Base-by-base conservation (phyloP, 2,797 vertebrate species). In the Catostomus latipinnis region DNA sequence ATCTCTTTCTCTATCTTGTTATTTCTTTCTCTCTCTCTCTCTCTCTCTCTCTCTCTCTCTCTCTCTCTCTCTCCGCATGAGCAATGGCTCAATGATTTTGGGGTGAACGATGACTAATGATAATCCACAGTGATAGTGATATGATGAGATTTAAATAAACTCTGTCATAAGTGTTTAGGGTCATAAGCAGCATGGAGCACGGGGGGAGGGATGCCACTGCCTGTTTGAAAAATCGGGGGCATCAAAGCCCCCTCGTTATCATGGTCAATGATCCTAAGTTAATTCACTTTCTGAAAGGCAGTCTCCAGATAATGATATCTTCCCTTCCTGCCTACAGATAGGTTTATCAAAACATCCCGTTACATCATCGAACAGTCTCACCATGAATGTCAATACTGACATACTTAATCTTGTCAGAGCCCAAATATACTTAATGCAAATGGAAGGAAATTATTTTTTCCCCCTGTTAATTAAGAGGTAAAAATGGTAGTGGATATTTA, bases 181-280 rank as follows among this genome's bases (percentile, higher is more conserved):
- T 82, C 77, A 78, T 76, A 73, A 63, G 79, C 80, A 72, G 79
- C 13, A 16, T 58, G 57, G 71, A 60, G 73, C 43, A 48, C 0
- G 18, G 65, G 34, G 71, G 79, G 74, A 72, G 18, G 61, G 53
- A 48, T 5, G 18, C 45, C 71, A 52, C 61, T 81, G 77, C 69
- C 74, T 78, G 54, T 75, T 78, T 86, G 82, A 86, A 71, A 81
- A 86, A 86, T 86, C 61, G 62, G 69, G 34, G 74, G 75, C 82
- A 86, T 84, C 81, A 70, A 57, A 57, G 75, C 56, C 60, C 49
- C 9, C 75, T 83, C 81, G 81, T 86, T 86, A 86, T 84, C 81
- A 79, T 79, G 80, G 82, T 82, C 80, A 84, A 78, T 83, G 83
- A 81, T 84, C 75, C 83, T 71, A 53, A 76, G 71, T 84, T 86